A percentile compares a stretch with the other conserved stretches of the same genome.
Conservation (phyloP, 92 coral and sea anemone genomes). For the Siderastrea radians region DNA sequence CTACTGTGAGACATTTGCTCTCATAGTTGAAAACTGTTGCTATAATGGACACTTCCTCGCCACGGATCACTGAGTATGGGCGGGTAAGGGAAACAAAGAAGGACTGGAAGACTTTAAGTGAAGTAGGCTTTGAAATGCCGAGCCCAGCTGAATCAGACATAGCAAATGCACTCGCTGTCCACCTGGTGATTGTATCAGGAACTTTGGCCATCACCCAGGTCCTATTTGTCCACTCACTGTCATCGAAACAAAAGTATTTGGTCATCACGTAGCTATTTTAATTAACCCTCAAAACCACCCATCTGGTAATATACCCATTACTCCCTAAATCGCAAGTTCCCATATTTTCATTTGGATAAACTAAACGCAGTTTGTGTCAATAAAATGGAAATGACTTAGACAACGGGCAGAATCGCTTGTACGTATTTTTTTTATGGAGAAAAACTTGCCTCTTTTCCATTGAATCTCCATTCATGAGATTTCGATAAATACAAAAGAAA, state of each 20-base stretch:
- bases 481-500: no score
- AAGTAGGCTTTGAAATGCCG: conserved; percentile 83
- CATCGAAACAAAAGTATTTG: no score
- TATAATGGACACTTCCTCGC: conserved; percentile 89
- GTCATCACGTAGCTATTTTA: background rate
- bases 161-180: conserved; percentile 97
- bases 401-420: no score
- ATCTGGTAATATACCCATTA: no score
- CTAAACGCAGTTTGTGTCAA: no score
- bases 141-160: conserved; percentile 85
- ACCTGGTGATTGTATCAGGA: conserved; percentile 96
- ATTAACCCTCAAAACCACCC: no score
- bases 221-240: conserved; percentile 76
- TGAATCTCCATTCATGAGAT: no score
- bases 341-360: no score
- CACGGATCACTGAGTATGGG: conserved; percentile 97
- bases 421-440: no score
- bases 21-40: conserved; percentile 93
- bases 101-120: conserved; percentile 87
- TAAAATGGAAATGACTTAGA: no score
- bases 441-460: no score
- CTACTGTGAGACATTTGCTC: conserved; percentile 88
- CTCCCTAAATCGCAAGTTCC: no score
- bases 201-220: conserved; percentile 78
- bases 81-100: conserved; percentile 94